phyloP scores from a whole-genome alignment of 2,113 vertebrate species.

The Pteropus alecto region DNA sequence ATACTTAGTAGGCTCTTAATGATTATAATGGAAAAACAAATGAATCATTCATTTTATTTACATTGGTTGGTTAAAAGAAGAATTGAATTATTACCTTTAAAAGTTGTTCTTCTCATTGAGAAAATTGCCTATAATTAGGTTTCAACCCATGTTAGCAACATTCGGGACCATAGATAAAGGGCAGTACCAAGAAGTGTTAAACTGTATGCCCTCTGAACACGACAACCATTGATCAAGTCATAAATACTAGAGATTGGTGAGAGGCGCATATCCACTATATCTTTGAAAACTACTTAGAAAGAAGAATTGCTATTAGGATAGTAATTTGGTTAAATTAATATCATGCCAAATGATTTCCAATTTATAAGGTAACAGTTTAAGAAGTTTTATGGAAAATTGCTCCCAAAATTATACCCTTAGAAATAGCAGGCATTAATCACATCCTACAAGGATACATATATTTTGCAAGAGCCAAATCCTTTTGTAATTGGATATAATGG shows the following conservation, averaged over 20 bases:
- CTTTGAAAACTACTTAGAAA: background rate
- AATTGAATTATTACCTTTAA: background rate
- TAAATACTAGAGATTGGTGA: background rate
- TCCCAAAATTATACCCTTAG: slow-evolving; percentile 34
- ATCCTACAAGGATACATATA: background rate
- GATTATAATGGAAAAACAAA: background rate
- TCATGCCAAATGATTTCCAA: slow-evolving; percentile 36
- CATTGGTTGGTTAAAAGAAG: background rate
- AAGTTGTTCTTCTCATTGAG: background rate
- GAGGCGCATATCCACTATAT: background rate
- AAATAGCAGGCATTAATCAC: slow-evolving; percentile 51
- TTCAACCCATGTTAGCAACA: background rate
- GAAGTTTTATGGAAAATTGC: slow-evolving; percentile 36
- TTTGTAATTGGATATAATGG: slow-evolving; percentile 12
- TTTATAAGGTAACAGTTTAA: slow-evolving; percentile 44
- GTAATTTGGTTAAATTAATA: slow-evolving; percentile 38
- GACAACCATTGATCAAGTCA: background rate
- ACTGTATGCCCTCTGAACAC: background rate
- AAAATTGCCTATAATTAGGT: background rate
- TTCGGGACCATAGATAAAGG: background rate
- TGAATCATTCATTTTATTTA: background rate
- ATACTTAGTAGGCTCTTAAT: background rate
- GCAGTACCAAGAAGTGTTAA: background rate
- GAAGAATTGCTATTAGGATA: background rate
- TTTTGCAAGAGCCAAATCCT: slow-evolving; percentile 29